Evolutionary conservation across 1,140 invertebrate species (phyloP).

Genomic region (Campoletis sonorensis): DNA sequence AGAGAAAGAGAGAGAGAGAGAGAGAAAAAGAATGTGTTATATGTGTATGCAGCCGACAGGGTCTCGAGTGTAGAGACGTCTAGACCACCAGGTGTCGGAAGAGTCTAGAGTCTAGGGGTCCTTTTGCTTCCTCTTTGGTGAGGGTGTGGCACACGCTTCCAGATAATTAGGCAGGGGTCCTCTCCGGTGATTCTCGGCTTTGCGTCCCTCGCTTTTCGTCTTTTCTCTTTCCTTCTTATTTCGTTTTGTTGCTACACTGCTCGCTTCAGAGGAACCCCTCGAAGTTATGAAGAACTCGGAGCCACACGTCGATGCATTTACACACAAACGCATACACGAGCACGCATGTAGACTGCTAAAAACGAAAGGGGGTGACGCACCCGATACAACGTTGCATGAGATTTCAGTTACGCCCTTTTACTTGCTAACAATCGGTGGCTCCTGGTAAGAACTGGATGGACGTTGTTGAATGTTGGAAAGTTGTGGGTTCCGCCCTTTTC

Average conservation of each 20-base stretch:
- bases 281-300: constrained; percentile 52
- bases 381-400: background rate
- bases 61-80: constrained; percentile 54
- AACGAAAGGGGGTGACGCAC: background rate
- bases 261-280: constrained; percentile 52
- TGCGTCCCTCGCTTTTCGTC: constrained; percentile 35
- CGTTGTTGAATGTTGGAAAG: background rate
- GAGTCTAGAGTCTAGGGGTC: constrained; percentile 48
- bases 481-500: background rate
- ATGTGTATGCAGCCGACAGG: constrained; percentile 36
- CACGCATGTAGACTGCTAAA: background rate
- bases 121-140: constrained; percentile 48
- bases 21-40: background rate
- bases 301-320: no score
- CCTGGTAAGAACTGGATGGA: background rate
- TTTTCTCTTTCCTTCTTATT: constrained; percentile 41
- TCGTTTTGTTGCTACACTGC: constrained; percentile 14
- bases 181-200: constrained; percentile 44
- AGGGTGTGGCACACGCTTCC: constrained; percentile 65
- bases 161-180: constrained; percentile 66
- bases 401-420: background rate
- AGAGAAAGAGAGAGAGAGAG: background rate
- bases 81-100: constrained; percentile 56
- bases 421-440: background rate
- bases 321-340: background rate